These are phyloP conservation scores for Rhabdornis inornatus DNA, from an alignment of 2,113 vertebrate species.

Conservation along the genomic window DNA sequence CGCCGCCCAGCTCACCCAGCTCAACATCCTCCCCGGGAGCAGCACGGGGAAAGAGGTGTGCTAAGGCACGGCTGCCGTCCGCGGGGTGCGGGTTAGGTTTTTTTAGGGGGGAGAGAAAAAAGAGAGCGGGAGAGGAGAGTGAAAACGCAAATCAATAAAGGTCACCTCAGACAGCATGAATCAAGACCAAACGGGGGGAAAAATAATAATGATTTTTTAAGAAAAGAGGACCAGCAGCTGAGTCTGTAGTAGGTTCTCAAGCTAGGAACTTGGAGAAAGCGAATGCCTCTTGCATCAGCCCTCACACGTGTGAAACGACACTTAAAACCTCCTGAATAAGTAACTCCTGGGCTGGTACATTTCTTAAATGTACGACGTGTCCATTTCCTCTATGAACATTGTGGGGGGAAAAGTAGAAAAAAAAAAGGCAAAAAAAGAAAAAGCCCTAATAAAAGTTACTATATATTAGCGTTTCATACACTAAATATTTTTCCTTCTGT, in stretches of 20 bases:
- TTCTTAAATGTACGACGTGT: not conserved
- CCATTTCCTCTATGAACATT: not conserved
- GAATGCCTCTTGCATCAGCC: conserved; percentile 20
- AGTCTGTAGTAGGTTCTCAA: conserved; percentile 2
- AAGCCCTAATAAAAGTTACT: not conserved
- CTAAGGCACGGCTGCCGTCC: conserved; percentile 74
- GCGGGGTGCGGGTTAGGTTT: not conserved
- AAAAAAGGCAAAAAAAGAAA: not conserved
- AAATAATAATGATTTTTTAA: not conserved
- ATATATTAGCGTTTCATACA: not conserved
- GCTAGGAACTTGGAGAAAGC: not conserved
- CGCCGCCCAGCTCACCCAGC: conserved; percentile 92
- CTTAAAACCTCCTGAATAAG: conserved; percentile 14
- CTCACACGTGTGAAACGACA: not conserved
- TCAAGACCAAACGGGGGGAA: conserved; percentile 84
- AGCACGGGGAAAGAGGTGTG: conserved; percentile 96
- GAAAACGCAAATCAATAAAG: not conserved
- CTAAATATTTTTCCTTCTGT: conserved; percentile 38
- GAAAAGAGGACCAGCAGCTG: conserved; percentile 59
- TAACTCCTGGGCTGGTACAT: conserved; percentile 58
- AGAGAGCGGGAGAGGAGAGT: not conserved
- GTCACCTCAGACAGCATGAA: conserved; percentile 71
- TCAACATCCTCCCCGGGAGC: conserved; percentile 93
- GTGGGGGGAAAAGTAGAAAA: not conserved
- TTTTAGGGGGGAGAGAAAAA: not conserved